phyloP scores from a whole-genome alignment of 2,113 vertebrate species.

The Nanorana parkeri region DNA sequence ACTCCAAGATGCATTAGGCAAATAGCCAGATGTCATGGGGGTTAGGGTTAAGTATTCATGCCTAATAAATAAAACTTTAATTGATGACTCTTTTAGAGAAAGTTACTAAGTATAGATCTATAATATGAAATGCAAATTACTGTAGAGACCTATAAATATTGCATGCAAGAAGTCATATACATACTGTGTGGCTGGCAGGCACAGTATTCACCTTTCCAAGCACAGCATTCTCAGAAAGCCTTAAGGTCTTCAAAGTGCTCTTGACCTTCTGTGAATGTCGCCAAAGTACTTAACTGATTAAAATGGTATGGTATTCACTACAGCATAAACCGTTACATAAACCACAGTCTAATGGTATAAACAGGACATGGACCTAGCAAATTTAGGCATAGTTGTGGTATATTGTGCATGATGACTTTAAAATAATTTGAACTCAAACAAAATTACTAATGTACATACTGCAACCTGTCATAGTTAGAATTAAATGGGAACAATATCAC shows the following conservation, averaged over 20 bases:
- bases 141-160: not conserved
- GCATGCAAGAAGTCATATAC: not conserved
- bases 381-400: too few relatives aligned
- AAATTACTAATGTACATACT: not conserved
- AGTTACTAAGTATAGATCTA: not conserved
- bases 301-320: constrained; percentile 14
- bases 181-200: not conserved
- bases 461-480: not conserved
- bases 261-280: constrained; percentile 32
- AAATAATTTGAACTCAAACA: too few relatives aligned
- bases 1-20: not conserved
- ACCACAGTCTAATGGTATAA: constrained; percentile 7
- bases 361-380: not conserved
- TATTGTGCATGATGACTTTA: too few relatives aligned
- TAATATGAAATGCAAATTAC: not conserved
- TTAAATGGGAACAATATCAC: not conserved
- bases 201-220: not conserved
- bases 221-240: not conserved
- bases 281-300: constrained; percentile 20
- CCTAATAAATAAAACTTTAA: not conserved
- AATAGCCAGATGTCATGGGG: not conserved
- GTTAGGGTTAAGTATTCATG: constrained; percentile 6
- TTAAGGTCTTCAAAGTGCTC: not conserved
- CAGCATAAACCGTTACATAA: constrained; percentile 17
- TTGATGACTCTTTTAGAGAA: not conserved